phyloP scores from a whole-genome alignment of 2,888 invertebrate genomes.

The Aspidapion aeneum region DNA sequence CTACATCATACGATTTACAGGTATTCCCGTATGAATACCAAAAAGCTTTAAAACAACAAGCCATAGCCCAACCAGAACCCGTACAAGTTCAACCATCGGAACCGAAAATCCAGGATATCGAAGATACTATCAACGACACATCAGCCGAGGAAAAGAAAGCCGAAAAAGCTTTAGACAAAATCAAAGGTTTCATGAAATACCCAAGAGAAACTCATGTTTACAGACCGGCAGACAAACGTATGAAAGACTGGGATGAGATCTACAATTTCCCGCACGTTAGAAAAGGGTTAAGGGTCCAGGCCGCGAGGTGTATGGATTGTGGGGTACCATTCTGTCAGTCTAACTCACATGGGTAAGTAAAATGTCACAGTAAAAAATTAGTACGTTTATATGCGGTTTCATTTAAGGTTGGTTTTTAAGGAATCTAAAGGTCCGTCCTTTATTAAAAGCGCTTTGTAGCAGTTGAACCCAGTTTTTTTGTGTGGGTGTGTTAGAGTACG shows the following conservation, averaged over 20 bases:
- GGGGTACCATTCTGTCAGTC: constrained; percentile 99
- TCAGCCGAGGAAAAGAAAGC: constrained; percentile 74
- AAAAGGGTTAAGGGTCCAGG: constrained; percentile 85
- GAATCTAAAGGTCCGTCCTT: too few species aligned
- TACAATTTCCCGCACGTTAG: constrained; percentile 85
- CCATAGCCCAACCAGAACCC: constrained; percentile 12
- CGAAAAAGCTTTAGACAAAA: constrained; percentile 79
- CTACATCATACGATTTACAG: too few species aligned
- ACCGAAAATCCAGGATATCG: constrained; percentile 67
- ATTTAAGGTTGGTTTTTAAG: too few species aligned
- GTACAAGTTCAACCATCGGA: constrained; percentile 36
- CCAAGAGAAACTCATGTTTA: constrained; percentile 84
- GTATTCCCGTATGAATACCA: constrained; percentile 97
- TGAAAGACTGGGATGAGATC: constrained; percentile 96
- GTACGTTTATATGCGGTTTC: too few species aligned
- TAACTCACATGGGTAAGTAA: constrained; percentile 65
- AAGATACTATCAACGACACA: constrained; percentile 79
- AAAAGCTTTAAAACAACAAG: constrained; percentile 70
- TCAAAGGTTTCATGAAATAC: constrained; percentile 95
- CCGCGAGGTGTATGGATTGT: constrained; percentile 98
- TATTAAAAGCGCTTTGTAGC: too few species aligned
- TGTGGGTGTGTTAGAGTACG: too few species aligned
- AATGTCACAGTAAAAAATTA: too few species aligned
- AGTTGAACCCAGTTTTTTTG: too few species aligned
- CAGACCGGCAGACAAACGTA: constrained; percentile 77